Evolutionary conservation across 2,113 vertebrate species (phyloP).

Genomic region (Eublepharis macularius): DNA sequence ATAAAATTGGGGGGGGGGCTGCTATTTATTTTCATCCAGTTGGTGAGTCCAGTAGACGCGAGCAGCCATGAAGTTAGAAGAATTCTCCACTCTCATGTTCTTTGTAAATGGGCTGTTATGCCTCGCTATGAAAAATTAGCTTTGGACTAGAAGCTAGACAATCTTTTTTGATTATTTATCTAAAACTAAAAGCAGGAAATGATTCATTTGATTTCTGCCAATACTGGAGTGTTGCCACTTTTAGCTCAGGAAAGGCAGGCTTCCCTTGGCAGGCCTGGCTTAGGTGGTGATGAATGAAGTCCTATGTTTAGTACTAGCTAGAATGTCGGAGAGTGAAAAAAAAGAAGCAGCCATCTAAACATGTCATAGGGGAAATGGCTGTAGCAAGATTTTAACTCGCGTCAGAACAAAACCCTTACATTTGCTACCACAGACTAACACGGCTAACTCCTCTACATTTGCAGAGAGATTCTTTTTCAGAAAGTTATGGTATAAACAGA

Average conservation of each 20-base stretch:
- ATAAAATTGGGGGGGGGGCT: slow-evolving; percentile 1
- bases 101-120: slow-evolving; percentile 50
- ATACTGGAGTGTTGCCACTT: slow-evolving; percentile 86
- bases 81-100: slow-evolving; percentile 26
- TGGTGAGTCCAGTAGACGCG: slow-evolving; percentile 12
- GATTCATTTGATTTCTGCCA: slow-evolving; percentile 90
- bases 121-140: slow-evolving; percentile 72
- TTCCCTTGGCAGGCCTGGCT: slow-evolving; percentile 84
- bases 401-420: slow-evolving; percentile 67
- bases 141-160: slow-evolving; percentile 79
- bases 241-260: slow-evolving; percentile 89
- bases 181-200: slow-evolving; percentile 89
- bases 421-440: no score
- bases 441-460: no score
- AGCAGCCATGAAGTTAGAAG: slow-evolving; percentile 41
- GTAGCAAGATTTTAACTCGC: slow-evolving; percentile 54
- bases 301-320: slow-evolving; percentile 88
- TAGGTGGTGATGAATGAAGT: slow-evolving; percentile 91
- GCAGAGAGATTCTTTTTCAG: slow-evolving; percentile 39
- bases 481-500: no score
- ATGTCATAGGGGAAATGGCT: slow-evolving; percentile 68
- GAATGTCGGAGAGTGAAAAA: slow-evolving; percentile 80
- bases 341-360: slow-evolving; percentile 71
- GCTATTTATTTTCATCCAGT: slow-evolving; percentile 49
- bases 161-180: slow-evolving; percentile 85